Evolutionary conservation across 2,888 invertebrate species (phyloP).

Genomic region (Ochropleura leucogaster): DNA sequence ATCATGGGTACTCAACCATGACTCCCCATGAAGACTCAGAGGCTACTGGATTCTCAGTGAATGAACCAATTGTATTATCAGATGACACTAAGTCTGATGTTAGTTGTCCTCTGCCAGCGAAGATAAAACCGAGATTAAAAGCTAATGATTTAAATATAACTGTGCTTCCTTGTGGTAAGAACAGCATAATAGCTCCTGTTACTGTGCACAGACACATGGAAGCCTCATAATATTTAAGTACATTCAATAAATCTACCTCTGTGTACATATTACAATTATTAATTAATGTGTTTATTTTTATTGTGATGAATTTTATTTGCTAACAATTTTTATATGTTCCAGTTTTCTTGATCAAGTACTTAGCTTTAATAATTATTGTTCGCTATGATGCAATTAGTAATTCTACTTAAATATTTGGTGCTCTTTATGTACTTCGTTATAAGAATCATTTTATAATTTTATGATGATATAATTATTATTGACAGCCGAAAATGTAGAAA

Average conservation of each 20-base stretch:
- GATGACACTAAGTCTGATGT: slow-evolving; percentile 89
- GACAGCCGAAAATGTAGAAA: slow-evolving; percentile 45
- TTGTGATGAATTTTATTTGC: slow-evolving; percentile 63
- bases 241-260: slow-evolving; percentile 78
- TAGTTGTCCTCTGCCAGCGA: slow-evolving; percentile 90
- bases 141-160: slow-evolving; percentile 85
- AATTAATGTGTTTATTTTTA: slow-evolving; percentile 60
- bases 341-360: slow-evolving; percentile 55
- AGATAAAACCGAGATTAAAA: slow-evolving; percentile 84
- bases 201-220: slow-evolving; percentile 97
- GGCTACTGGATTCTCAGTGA: slow-evolving; percentile 94
- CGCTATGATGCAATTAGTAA: slow-evolving; percentile 49
- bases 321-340: slow-evolving; percentile 54
- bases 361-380: slow-evolving; percentile 57
- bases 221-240: slow-evolving; percentile 89
- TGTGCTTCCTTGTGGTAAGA: slow-evolving; percentile 89
- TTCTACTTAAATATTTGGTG: slow-evolving; percentile 65
- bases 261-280: slow-evolving; percentile 67
- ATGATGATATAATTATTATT: slow-evolving; percentile 43
- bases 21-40: slow-evolving; percentile 97
- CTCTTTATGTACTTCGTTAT: slow-evolving; percentile 63
- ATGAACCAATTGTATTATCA: slow-evolving; percentile 91
- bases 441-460: slow-evolving; percentile 53
- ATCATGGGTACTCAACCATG: slow-evolving; percentile 98
- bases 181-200: slow-evolving; percentile 95